phyloP scores from a whole-genome alignment of 1,140 invertebrate species.

The Xylocopa sonorina region DNA sequence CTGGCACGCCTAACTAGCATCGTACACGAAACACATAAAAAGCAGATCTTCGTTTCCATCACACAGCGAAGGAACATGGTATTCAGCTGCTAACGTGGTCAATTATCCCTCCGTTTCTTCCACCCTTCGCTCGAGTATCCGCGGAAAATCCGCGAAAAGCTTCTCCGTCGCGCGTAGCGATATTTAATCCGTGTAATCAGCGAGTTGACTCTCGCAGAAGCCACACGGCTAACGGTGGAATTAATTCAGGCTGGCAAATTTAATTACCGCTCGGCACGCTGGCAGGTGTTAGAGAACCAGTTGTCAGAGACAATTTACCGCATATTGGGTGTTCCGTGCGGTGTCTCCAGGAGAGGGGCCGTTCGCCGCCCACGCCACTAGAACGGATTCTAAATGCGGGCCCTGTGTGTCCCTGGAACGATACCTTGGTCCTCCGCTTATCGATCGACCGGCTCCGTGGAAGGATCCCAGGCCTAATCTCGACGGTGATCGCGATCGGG shows the following conservation, averaged over 20 bases:
- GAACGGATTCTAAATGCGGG: constrained; percentile 41
- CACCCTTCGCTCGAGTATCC: no score
- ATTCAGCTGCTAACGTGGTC: not conserved
- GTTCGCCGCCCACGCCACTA: constrained; percentile 45
- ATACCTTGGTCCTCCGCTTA: constrained; percentile 41
- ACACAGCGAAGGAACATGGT: not conserved
- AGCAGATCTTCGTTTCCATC: no score
- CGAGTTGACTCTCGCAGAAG: constrained; percentile 29
- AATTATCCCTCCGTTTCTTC: not conserved
- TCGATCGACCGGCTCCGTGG: constrained; percentile 48
- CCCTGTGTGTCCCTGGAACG: constrained; percentile 15
- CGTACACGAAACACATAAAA: not conserved
- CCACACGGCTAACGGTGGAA: constrained; percentile 33
- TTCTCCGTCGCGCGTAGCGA: not conserved
- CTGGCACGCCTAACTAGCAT: not conserved
- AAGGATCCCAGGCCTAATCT: constrained; percentile 58
- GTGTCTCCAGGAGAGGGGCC: constrained; percentile 27
- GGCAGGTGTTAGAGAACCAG: constrained; percentile 50
- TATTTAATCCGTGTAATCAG: constrained; percentile 45
- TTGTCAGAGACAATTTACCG: constrained; percentile 55
- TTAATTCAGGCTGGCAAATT: constrained; percentile 52
- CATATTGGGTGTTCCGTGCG: constrained; percentile 36
- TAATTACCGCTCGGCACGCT: constrained; percentile 39
- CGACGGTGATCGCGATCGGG: constrained; percentile 47
- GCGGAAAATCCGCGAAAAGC: not conserved